Conservation (phyloP, 2,113 vertebrate genomes). For the Heteronetta atricapilla region DNA sequence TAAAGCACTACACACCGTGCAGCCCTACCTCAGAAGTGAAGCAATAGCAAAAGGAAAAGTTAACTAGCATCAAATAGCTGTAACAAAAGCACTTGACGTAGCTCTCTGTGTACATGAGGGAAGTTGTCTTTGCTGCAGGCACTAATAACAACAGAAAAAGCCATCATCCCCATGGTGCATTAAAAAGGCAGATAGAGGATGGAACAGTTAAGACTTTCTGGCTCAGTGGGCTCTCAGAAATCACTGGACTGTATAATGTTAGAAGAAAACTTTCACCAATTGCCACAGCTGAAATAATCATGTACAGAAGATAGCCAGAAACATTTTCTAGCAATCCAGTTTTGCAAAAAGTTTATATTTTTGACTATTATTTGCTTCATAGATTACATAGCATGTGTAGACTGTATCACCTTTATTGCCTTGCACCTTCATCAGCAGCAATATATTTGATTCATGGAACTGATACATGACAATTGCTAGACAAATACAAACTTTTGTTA, state of each 20-base stretch:
- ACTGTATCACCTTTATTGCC: neutral
- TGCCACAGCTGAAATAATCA: neutral
- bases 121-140: neutral
- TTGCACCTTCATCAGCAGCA: neutral
- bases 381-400: too few species aligned
- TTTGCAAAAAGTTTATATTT: neutral
- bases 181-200: neutral
- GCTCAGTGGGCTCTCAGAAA: neutral
- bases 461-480: neutral
- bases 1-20: neutral
- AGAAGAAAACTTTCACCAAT: neutral
- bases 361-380: neutral
- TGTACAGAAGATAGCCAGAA: fast-evolving
- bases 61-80: neutral
- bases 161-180: neutral
- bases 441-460: neutral
- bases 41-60: neutral
- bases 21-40: neutral
- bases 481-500: neutral
- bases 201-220: neutral
- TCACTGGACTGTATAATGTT: too few species aligned
- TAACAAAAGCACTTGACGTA: neutral
- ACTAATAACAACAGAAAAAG: neutral
- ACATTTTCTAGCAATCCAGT: neutral
- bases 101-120: fast-evolving